Evolutionary conservation across 2,888 invertebrate species (phyloP).

Genomic region (Patella pellucida): DNA sequence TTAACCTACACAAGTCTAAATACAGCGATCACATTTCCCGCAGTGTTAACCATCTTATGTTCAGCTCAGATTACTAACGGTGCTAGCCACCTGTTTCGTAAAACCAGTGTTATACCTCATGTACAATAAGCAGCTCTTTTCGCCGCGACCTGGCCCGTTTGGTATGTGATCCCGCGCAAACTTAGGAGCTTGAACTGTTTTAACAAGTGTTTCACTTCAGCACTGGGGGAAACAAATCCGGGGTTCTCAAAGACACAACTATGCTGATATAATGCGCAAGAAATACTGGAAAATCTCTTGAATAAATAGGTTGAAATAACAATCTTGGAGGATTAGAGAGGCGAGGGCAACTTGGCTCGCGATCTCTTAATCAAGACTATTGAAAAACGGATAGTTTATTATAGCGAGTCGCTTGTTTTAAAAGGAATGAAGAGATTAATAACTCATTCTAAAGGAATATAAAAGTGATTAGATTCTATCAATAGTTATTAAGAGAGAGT

Average conservation of each 20-base stretch:
- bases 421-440: too few relatives aligned
- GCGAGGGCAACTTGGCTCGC: too few relatives aligned
- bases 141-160: not conserved
- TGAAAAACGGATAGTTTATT: too few relatives aligned
- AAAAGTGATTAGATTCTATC: too few relatives aligned
- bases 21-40: slow-evolving; percentile 2
- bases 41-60: not conserved
- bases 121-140: not conserved
- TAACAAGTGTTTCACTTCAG: not conserved
- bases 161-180: not conserved
- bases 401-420: too few relatives aligned
- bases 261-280: too few relatives aligned
- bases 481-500: too few relatives aligned
- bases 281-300: too few relatives aligned
- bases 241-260: not conserved
- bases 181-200: not conserved
- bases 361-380: too few relatives aligned
- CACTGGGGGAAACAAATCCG: slow-evolving; percentile 3
- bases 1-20: not conserved
- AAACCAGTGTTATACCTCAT: not conserved
- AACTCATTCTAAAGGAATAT: too few relatives aligned
- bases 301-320: not conserved
- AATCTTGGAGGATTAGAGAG: too few relatives aligned
- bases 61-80: not conserved
- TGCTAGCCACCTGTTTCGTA: not conserved